phyloP scores from a whole-genome alignment of 2,797 vertebrate species.

The Dendrocincla tyrannina region DNA sequence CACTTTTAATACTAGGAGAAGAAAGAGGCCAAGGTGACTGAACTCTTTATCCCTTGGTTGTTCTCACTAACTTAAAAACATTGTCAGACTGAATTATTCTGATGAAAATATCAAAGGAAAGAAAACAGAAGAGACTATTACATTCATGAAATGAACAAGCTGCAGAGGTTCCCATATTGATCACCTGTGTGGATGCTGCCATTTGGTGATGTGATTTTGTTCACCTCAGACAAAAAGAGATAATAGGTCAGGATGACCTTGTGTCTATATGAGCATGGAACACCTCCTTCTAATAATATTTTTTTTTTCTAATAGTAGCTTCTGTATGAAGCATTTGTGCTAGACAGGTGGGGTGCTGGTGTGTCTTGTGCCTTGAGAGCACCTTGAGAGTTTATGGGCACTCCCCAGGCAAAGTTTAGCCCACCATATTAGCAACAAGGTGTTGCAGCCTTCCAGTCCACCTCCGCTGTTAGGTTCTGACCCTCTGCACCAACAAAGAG shows the following conservation, averaged over 20 bases:
- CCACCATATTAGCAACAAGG: not conserved
- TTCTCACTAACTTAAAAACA: slow-evolving; percentile 51
- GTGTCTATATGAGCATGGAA: not conserved
- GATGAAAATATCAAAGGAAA: slow-evolving; percentile 53
- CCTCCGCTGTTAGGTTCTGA: not conserved
- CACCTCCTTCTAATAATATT: not conserved
- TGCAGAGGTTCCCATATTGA: slow-evolving; percentile 1
- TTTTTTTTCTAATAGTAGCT: not conserved
- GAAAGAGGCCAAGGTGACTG: slow-evolving; percentile 60
- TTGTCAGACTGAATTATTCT: slow-evolving; percentile 58
- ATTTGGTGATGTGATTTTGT: slow-evolving; percentile 9
- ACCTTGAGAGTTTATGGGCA: not conserved
- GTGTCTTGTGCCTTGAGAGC: not conserved
- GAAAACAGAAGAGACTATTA: not conserved
- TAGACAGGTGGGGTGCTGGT: not conserved
- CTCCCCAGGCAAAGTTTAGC: not conserved
- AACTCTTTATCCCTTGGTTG: slow-evolving; percentile 49
- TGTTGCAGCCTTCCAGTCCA: not conserved
- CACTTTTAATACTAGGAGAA: slow-evolving; percentile 41
- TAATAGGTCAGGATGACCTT: slow-evolving; percentile 25
- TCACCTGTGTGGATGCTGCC: not conserved
- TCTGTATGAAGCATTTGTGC: not conserved
- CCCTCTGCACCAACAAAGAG: not conserved
- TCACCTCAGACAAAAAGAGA: not conserved
- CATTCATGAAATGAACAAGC: not conserved